Evolutionary conservation across 2,113 vertebrate genomes (phyloP).

Genomic region (Phaetusa simplex): DNA sequence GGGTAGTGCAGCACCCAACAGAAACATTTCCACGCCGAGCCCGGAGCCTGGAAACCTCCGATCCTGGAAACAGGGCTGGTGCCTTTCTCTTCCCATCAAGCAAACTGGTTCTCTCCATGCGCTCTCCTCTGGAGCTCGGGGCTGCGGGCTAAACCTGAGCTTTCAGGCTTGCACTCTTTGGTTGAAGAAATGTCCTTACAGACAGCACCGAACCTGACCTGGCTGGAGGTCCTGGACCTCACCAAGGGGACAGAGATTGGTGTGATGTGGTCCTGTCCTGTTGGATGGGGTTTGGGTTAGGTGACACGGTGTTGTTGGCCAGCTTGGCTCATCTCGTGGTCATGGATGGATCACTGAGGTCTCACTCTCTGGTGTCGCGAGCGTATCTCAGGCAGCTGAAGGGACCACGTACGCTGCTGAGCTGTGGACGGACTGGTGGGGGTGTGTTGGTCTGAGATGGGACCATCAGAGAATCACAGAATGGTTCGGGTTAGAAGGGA

Average conservation of each 20-base stretch:
- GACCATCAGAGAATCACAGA: background rate
- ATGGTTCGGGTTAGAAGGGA: background rate
- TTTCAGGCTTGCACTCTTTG: background rate
- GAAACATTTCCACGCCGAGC: background rate
- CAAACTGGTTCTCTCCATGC: rapidly evolving
- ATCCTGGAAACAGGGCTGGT: background rate
- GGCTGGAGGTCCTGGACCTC: background rate
- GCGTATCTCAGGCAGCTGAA: background rate
- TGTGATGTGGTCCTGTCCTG: background rate
- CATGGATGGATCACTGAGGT: background rate
- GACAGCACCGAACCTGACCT: background rate
- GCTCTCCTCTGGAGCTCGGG: background rate
- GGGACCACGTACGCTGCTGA: rapidly evolving
- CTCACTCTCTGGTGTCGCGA: background rate
- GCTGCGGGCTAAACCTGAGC: background rate
- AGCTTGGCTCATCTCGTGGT: background rate
- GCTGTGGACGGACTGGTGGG: background rate
- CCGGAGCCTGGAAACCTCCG: background rate
- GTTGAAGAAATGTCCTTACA: background rate
- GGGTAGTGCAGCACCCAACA: background rate
- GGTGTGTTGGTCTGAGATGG: no score
- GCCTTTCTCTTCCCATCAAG: background rate
- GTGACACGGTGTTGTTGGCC: background rate
- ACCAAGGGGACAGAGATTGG: rapidly evolving
- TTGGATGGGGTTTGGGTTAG: background rate